Percentiles rank a stretch among this genome's conserved stretches.
Conservation (phyloP, 2,888 invertebrate species). For the Phyllotreta cruciferae region DNA sequence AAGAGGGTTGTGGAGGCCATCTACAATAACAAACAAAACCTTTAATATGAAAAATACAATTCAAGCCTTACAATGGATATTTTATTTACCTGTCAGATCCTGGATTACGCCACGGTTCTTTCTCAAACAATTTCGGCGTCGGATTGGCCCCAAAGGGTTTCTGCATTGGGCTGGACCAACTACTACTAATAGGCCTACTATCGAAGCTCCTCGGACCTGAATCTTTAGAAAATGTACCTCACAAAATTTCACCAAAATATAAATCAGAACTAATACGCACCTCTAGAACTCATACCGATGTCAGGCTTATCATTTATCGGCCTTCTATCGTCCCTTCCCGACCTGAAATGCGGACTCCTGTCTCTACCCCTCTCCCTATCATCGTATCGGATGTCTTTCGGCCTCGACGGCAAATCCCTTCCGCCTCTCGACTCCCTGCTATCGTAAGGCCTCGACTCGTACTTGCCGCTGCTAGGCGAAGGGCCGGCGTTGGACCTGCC, state of each 20-base stretch:
- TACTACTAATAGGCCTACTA: constrained; percentile 35
- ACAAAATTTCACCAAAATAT: too few relatives aligned
- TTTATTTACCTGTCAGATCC: constrained; percentile 39
- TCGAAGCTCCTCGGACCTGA: constrained; percentile 47
- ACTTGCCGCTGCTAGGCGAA: constrained; percentile 41
- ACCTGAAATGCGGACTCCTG: constrained; percentile 53
- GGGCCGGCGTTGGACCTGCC: constrained; percentile 39
- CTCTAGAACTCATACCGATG: constrained; percentile 45
- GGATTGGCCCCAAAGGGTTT: constrained; percentile 39
- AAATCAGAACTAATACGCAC: too few relatives aligned
- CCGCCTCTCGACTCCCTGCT: constrained; percentile 42
- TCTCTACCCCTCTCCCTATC: constrained; percentile 52
- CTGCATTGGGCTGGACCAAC: constrained; percentile 40
- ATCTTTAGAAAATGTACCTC: constrained; percentile 38
- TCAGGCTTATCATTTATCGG: constrained; percentile 47
- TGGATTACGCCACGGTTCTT: constrained; percentile 44
- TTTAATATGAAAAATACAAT: background rate
- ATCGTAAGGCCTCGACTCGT: constrained; percentile 44
- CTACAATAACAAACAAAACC: constrained; percentile 34
- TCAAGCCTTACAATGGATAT: constrained; percentile 3
- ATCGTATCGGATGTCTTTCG: constrained; percentile 51
- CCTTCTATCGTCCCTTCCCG: constrained; percentile 49
- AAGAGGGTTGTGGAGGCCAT: constrained; percentile 39
- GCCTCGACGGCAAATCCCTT: constrained; percentile 35
- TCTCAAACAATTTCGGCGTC: constrained; percentile 43